Percentiles rank a stretch among this genome's conserved stretches.
These are phyloP conservation scores for Psylliodes chrysocephalus DNA, from an alignment of 2,888 invertebrate genomes.

Conservation along the genomic window DNA sequence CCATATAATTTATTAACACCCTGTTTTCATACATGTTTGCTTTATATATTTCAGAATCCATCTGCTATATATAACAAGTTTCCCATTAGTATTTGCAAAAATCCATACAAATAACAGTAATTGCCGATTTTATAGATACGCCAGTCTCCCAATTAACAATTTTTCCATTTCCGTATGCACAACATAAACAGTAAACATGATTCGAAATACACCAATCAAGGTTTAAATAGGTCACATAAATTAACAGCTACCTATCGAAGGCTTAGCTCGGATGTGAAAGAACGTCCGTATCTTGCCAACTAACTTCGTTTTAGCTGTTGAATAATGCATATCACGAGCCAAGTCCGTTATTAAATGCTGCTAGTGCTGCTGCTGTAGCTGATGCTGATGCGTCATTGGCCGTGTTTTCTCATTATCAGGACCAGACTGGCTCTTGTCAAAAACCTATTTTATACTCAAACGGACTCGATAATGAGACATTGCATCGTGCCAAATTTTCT, in stretches of 20 bases:
- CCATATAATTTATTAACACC: no score
- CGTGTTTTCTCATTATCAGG: not conserved
- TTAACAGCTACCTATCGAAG: slow-evolving; percentile 31
- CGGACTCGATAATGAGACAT: not conserved
- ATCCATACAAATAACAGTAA: no score
- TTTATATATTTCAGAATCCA: no score
- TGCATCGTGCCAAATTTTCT: not conserved
- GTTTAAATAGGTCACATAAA: slow-evolving; percentile 38
- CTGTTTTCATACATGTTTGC: no score
- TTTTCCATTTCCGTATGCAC: not conserved
- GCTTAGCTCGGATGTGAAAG: slow-evolving; percentile 5
- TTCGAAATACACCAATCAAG: not conserved
- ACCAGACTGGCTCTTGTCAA: not conserved
- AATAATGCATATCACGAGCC: slow-evolving; percentile 53
- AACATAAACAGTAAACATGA: not conserved
- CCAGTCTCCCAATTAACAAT: not conserved
- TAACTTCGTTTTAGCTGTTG: slow-evolving; percentile 35
- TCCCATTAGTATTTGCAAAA: no score
- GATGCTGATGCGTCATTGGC: not conserved
- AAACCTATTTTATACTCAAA: not conserved
- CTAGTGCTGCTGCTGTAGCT: not conserved
- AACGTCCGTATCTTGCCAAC: slow-evolving; percentile 24
- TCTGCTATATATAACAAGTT: no score
- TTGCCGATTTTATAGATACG: not conserved
- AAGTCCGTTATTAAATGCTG: slow-evolving; percentile 53